These are phyloP conservation scores for Ophthalmolycus amberensis DNA, from an alignment of 2,113 vertebrate species.

Conservation along the genomic window DNA sequence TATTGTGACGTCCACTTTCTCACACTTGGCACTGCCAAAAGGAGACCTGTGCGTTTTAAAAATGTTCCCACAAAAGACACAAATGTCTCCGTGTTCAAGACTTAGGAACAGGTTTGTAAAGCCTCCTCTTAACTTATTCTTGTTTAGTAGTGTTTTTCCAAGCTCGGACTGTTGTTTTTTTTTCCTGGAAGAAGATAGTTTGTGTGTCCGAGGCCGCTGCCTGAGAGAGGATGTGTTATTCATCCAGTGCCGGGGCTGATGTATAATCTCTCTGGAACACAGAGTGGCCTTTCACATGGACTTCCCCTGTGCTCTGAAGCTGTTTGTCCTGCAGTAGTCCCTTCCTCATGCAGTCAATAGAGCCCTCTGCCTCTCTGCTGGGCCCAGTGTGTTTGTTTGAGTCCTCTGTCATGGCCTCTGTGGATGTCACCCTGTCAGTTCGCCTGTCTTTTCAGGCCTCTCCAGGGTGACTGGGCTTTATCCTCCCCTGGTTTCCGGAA, in stretches of 20 bases:
- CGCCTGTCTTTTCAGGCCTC: conserved; percentile 42
- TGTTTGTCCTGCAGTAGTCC: conserved; percentile 40
- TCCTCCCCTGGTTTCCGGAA: conserved; percentile 63
- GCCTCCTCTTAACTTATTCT: neutral
- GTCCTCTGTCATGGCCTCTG: conserved; percentile 54
- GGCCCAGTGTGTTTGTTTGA: conserved; percentile 65
- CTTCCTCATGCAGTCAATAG: conserved; percentile 54
- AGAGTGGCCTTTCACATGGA: conserved; percentile 70
- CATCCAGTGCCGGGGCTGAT: conserved; percentile 46
- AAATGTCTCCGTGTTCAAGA: neutral
- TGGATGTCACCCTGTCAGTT: conserved; percentile 48
- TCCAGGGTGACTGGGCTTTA: conserved; percentile 49
- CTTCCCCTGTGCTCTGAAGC: conserved; percentile 58
- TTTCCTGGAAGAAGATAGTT: conserved; percentile 39
- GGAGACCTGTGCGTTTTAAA: conserved; percentile 14
- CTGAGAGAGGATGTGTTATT: conserved; percentile 67
- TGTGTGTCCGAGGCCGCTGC: conserved; percentile 15
- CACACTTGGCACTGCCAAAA: conserved; percentile 32
- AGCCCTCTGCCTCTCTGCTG: conserved; percentile 37
- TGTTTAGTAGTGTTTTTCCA: conserved; percentile 25
- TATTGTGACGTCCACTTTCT: conserved; percentile 51
- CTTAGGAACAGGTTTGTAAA: neutral
- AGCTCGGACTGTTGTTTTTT: conserved; percentile 20
- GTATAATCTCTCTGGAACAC: conserved; percentile 64
- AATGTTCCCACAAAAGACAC: neutral